These are phyloP conservation scores for Vombatus ursinus DNA, from an alignment of 2,113 vertebrate genomes.

Conservation along the genomic window DNA sequence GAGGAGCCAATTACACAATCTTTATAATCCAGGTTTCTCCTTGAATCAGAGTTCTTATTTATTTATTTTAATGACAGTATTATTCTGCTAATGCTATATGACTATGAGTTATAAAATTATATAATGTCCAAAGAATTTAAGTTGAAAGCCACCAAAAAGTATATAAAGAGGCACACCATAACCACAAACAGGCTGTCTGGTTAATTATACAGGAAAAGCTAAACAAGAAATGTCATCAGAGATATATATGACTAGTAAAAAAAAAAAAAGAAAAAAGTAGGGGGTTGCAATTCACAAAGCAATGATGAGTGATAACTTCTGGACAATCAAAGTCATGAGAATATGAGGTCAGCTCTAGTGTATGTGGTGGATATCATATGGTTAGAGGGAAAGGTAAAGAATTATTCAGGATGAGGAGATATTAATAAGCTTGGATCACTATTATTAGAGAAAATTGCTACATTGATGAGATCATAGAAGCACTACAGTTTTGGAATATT, in stretches of 20 bases:
- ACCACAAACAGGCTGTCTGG: not conserved
- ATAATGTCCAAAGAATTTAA: not conserved
- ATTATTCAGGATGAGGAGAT: not conserved
- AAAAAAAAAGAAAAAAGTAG: too few relatives aligned
- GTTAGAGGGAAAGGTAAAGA: not conserved
- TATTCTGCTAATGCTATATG: not conserved
- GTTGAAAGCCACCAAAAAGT: not conserved
- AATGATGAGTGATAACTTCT: not conserved
- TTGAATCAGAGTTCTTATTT: not conserved
- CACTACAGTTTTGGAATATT: not conserved
- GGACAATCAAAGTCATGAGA: not conserved
- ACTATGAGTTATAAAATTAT: not conserved
- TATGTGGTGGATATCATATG: not conserved
- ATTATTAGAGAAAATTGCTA: not conserved
- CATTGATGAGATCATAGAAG: not conserved
- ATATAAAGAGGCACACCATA: not conserved
- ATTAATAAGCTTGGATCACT: not conserved
- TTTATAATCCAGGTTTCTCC: not conserved
- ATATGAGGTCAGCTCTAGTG: not conserved
- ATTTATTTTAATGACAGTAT: not conserved
- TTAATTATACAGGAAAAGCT: not conserved
- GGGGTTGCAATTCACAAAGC: too few relatives aligned
- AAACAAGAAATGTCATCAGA: not conserved
- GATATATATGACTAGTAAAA: not conserved
- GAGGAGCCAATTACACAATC: not conserved